These are phyloP conservation scores for Corythornis leucogaster DNA, from an alignment of 2,797 vertebrate genomes.

Conservation along the genomic window DNA sequence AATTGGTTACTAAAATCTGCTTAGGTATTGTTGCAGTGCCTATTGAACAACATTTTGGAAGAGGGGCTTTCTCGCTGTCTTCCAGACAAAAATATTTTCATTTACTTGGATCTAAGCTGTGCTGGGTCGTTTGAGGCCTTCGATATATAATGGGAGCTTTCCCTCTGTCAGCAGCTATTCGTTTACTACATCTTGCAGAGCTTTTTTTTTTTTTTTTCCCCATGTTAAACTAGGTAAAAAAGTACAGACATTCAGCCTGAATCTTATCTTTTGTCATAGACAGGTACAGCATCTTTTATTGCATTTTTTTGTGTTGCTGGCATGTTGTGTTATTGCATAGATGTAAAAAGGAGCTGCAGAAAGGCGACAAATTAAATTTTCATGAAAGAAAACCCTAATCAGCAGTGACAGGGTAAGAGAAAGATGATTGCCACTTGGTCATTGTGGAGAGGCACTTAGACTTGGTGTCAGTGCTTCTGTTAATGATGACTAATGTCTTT, in stretches of 20 bases:
- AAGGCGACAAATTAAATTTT: slow-evolving; percentile 82
- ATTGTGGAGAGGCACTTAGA: slow-evolving; percentile 90
- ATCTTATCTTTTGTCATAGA: slow-evolving; percentile 16
- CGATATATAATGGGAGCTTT: neutral
- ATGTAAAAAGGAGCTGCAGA: slow-evolving; percentile 69
- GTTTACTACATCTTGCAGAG: neutral
- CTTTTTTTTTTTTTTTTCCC: neutral
- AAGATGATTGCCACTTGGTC: slow-evolving; percentile 90
- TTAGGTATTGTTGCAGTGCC: neutral
- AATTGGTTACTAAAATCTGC: neutral
- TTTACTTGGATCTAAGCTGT: neutral
- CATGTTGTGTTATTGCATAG: slow-evolving; percentile 58
- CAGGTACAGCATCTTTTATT: slow-evolving; percentile 24
- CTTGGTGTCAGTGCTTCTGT: slow-evolving; percentile 87
- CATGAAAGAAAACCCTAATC: slow-evolving; percentile 84
- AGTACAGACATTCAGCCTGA: neutral
- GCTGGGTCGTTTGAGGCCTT: neutral
- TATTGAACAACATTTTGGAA: neutral
- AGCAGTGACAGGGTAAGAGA: slow-evolving; percentile 86
- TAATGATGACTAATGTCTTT: slow-evolving; percentile 97
- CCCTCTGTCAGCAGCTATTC: neutral
- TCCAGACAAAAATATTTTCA: neutral
- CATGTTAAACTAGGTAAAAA: slow-evolving; percentile 19
- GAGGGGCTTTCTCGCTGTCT: neutral
- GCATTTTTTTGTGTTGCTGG: slow-evolving; percentile 30